Evolutionary conservation across 2,113 vertebrate species (phyloP).

Genomic region (Muscicapa adusta): DNA sequence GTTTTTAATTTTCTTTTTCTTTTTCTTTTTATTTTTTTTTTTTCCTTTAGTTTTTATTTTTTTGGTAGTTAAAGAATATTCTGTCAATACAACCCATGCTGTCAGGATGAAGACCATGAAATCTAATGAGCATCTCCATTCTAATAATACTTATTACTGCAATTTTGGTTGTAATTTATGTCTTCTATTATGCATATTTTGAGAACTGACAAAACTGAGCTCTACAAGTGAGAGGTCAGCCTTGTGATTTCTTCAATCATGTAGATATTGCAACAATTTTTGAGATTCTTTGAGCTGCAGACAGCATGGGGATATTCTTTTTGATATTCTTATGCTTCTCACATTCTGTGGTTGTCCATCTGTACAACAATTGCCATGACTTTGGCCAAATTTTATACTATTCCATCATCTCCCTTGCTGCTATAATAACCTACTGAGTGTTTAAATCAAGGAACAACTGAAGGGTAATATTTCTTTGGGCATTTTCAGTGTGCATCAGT

Average conservation of each 20-base stretch:
- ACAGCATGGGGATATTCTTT: not conserved
- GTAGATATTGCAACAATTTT: not conserved
- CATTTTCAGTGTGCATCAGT: not conserved
- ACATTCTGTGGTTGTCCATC: not conserved
- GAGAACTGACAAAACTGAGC: not conserved
- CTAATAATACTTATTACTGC: not conserved
- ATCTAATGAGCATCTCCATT: not conserved
- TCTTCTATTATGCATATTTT: not conserved
- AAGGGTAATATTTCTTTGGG: not conserved
- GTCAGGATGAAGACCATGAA: not conserved
- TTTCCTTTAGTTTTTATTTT: no score
- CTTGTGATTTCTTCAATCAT: not conserved
- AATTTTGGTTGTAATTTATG: not conserved
- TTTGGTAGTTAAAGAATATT: not conserved
- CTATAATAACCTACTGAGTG: not conserved
- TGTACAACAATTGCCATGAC: not conserved
- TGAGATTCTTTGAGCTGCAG: not conserved
- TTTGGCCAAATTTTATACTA: not conserved
- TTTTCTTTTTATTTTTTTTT: no score
- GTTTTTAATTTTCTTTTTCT: no score
- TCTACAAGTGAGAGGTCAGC: not conserved
- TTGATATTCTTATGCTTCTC: not conserved
- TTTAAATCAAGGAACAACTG: not conserved
- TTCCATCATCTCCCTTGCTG: not conserved
- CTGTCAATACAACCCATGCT: not conserved